Conservation (phyloP, 2,797 vertebrate species). For the Tragopan temminckii region DNA sequence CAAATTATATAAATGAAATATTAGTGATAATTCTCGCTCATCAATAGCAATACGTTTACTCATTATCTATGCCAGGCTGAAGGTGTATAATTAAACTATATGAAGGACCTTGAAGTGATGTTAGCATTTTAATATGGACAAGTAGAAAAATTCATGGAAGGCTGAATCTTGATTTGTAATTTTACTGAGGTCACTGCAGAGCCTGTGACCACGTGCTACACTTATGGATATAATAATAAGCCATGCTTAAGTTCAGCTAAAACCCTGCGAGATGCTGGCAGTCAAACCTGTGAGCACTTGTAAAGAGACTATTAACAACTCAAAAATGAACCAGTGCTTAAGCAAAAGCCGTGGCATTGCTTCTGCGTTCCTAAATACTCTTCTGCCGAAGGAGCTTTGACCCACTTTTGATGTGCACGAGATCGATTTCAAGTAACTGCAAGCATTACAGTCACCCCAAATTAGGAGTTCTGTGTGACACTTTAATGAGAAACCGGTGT, state of each 20-base stretch:
- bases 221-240: background rate
- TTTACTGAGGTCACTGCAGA: conserved; percentile 27
- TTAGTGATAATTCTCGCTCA: background rate
- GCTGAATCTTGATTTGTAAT: conserved; percentile 44
- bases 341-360: background rate
- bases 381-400: background rate
- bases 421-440: conserved; percentile 20
- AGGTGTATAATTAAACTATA: conserved; percentile 60
- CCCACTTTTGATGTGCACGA: background rate
- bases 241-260: background rate
- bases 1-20: conserved; percentile 14
- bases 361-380: background rate
- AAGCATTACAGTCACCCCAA: background rate
- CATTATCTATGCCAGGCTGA: conserved; percentile 60
- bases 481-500: conserved; percentile 40
- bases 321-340: background rate
- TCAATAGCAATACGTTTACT: conserved; percentile 43
- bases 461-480: conserved; percentile 2
- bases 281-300: conserved; percentile 9
- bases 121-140: conserved; percentile 44
- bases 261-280: background rate
- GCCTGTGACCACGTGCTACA: background rate
- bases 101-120: conserved; percentile 57
- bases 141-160: conserved; percentile 55
- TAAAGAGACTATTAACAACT: background rate